These are phyloP conservation scores for Neolamprologus longior DNA, from an alignment of 2,113 vertebrate species.

Conservation along the genomic window DNA sequence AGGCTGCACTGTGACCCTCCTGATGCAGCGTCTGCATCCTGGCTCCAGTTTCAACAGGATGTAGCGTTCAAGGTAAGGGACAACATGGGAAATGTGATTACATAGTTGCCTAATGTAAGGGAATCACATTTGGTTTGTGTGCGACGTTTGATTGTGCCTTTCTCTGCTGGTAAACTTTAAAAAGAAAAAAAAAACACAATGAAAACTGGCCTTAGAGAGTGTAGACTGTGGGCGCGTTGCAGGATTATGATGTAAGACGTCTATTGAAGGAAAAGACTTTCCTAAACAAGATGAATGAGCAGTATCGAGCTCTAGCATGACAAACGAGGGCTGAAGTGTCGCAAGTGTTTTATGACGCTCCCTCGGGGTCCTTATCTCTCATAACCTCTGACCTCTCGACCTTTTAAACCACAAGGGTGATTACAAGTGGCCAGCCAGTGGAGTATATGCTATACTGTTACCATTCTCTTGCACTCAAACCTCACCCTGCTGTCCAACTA, in stretches of 20 bases:
- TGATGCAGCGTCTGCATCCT: neutral
- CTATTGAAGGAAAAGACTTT: conserved; percentile 39
- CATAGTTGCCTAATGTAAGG: conserved; percentile 47
- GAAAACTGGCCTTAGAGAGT: neutral
- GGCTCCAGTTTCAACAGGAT: conserved; percentile 16
- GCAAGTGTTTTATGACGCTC: conserved; percentile 62
- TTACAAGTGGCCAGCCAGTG: conserved; percentile 32
- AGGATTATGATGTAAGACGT: conserved; percentile 27
- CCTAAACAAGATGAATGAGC: conserved; percentile 61
- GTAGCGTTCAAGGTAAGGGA: conserved; percentile 37
- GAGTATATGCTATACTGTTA: conserved; percentile 15
- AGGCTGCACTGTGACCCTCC: conserved; percentile 37
- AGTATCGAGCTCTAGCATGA: conserved; percentile 55
- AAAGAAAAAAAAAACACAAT: neutral
- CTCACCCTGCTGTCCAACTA: neutral
- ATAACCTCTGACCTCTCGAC: conserved; percentile 61
- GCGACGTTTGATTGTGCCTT: conserved; percentile 40
- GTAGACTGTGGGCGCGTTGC: neutral
- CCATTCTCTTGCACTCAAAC: neutral
- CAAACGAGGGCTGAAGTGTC: conserved; percentile 56
- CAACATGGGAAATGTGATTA: conserved; percentile 63
- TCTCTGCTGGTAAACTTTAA: conserved; percentile 16
- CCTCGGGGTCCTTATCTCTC: conserved; percentile 50
- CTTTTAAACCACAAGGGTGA: conserved; percentile 64
- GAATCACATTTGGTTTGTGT: conserved; percentile 60